These are phyloP conservation scores for Sturnus vulgaris DNA, from an alignment of 2,113 vertebrate genomes.

Conservation along the genomic window DNA sequence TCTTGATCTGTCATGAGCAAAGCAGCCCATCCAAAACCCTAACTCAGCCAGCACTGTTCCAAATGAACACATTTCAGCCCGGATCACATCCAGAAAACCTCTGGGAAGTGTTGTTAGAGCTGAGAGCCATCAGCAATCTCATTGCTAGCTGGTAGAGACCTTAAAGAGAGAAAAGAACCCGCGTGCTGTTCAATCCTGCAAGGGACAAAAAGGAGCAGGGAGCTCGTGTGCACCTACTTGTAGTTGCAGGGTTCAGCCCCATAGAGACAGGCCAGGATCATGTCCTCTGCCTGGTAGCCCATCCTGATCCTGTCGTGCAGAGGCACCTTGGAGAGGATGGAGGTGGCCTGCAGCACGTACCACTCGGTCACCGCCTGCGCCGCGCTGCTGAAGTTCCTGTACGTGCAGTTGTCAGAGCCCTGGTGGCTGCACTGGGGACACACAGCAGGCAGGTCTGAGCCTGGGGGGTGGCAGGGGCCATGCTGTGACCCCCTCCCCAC, in stretches of 20 bases:
- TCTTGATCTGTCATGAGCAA: rapidly evolving
- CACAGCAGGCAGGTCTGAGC: not conserved
- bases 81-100: not conserved
- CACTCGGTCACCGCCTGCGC: conserved; percentile 75
- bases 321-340: conserved; percentile 71
- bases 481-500: rapidly evolving
- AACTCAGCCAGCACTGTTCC: not conserved
- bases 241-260: conserved; percentile 76
- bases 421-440: conserved; percentile 68
- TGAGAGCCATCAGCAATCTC: not conserved
- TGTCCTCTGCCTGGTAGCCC: conserved; percentile 72
- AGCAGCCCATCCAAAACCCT: not conserved
- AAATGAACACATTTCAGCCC: not conserved
- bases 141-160: not conserved
- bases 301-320: conserved; percentile 59
- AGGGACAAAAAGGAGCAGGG: not conserved
- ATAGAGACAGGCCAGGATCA: conserved; percentile 79
- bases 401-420: conserved; percentile 58
- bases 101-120: not conserved
- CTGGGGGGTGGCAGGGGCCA: rapidly evolving
- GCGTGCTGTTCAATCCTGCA: rapidly evolving
- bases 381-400: conserved; percentile 76
- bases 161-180: not conserved
- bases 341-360: conserved; percentile 79
- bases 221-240: conserved; percentile 50